These are phyloP conservation scores for Monodelphis domestica DNA, from an alignment of 2,797 vertebrate genomes.

Conservation along the genomic window DNA sequence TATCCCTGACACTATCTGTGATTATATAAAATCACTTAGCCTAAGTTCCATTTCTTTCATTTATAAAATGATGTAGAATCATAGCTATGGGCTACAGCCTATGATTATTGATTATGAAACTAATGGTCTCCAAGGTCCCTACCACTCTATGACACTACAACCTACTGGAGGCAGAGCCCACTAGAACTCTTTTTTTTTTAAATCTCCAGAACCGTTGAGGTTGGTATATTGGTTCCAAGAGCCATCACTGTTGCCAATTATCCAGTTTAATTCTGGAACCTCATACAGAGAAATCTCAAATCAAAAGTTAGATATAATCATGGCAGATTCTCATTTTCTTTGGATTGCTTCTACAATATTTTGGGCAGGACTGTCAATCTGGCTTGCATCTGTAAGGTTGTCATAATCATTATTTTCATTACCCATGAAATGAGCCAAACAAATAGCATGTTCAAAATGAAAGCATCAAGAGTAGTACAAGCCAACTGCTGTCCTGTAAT, in stretches of 20 bases:
- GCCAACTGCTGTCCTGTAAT: conserved; percentile 22
- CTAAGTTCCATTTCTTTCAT: not conserved
- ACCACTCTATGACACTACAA: not conserved
- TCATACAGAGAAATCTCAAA: conserved; percentile 36
- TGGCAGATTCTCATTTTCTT: not conserved
- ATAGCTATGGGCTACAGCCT: not conserved
- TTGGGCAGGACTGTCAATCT: conserved; percentile 9
- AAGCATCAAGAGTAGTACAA: not conserved
- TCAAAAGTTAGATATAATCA: not conserved
- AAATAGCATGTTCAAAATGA: conserved; percentile 18
- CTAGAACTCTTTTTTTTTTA: not conserved
- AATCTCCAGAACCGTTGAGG: not conserved
- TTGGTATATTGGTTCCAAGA: not conserved
- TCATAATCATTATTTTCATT: conserved; percentile 53
- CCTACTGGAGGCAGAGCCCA: not conserved
- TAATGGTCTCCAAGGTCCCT: not conserved
- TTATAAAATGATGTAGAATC: not conserved
- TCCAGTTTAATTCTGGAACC: conserved; percentile 9
- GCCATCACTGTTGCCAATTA: not conserved
- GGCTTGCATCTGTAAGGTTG: not conserved
- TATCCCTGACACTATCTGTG: not conserved
- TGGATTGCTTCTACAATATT: not conserved
- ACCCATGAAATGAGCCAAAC: conserved; percentile 61
- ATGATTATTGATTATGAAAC: not conserved
- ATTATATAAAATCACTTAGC: not conserved